These are phyloP conservation scores for Acanthochromis polyacanthus DNA, from an alignment of 2,113 vertebrate species.

Conservation along the genomic window DNA sequence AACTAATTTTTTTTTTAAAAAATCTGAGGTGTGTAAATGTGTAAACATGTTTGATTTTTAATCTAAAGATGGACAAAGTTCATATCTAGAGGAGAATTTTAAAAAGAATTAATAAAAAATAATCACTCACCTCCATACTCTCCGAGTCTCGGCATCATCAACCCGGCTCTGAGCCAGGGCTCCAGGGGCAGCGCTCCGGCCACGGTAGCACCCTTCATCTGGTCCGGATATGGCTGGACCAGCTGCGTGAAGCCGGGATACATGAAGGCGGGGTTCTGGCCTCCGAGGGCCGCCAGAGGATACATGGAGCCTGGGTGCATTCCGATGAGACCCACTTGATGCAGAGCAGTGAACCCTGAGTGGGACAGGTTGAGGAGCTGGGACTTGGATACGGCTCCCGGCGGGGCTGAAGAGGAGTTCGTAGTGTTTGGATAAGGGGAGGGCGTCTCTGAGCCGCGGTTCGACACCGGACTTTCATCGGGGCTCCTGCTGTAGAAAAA, in stretches of 20 bases:
- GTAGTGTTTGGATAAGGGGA: conserved; percentile 67
- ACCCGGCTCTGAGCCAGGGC: conserved; percentile 86
- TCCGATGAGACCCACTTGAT: conserved; percentile 73
- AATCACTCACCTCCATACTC: conserved; percentile 80
- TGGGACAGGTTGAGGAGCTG: conserved; percentile 75
- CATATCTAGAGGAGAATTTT: background rate
- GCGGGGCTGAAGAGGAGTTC: conserved; percentile 41
- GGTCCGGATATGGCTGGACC: conserved; percentile 83
- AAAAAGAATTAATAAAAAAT: too few relatives aligned
- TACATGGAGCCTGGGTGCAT: conserved; percentile 81
- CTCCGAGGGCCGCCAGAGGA: conserved; percentile 79
- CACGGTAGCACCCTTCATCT: conserved; percentile 81
- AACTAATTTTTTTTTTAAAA: too few relatives aligned
- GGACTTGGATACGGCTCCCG: conserved; percentile 72
- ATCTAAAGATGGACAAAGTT: too few relatives aligned
- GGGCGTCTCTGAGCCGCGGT: conserved; percentile 70
- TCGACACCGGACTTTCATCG: conserved; percentile 62
- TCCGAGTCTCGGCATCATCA: conserved; percentile 82
- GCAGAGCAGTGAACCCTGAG: conserved; percentile 72
- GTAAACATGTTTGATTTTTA: too few relatives aligned
- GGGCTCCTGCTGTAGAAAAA: conserved; percentile 55
- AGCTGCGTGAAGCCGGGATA: conserved; percentile 81
- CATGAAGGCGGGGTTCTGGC: conserved; percentile 79
- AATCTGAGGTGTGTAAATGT: too few relatives aligned
- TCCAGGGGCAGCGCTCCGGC: conserved; percentile 80